phyloP scores from a whole-genome alignment of 2,113 vertebrate species.

The Herpetotheres cachinnans region DNA sequence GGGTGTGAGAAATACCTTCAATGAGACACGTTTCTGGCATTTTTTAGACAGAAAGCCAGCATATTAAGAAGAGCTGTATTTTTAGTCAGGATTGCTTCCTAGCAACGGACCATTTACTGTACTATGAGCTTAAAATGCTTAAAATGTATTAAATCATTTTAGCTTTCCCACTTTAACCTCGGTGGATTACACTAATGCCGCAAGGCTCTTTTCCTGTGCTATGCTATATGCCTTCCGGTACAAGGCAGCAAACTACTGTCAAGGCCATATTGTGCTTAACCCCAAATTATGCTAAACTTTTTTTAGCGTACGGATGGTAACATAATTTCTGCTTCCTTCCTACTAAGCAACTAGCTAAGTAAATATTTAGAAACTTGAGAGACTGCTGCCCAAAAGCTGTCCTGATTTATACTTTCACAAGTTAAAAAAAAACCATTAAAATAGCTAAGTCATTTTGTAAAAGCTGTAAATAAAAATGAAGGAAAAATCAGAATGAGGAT shows the following conservation, averaged over 20 bases:
- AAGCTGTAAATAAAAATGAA: background rate
- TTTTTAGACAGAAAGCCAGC: background rate
- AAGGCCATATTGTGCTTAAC: background rate
- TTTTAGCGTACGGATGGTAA: background rate
- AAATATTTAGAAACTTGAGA: background rate
- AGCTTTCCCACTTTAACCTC: slow-evolving; percentile 55
- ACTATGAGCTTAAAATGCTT: slow-evolving; percentile 47
- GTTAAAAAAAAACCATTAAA: background rate
- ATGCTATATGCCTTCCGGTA: background rate
- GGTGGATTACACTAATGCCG: slow-evolving; percentile 53
- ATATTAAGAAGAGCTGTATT: slow-evolving; percentile 8
- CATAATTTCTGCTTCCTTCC: background rate
- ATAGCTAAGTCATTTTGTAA: background rate
- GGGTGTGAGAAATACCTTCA: background rate
- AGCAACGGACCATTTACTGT: slow-evolving; percentile 34
- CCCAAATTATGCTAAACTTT: background rate
- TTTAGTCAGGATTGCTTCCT: slow-evolving; percentile 37
- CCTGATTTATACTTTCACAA: background rate
- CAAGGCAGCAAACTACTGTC: background rate
- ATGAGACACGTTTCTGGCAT: background rate
- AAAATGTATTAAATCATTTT: slow-evolving; percentile 68
- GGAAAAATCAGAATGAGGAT: background rate
- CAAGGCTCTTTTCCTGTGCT: slow-evolving; percentile 18
- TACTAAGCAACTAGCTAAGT: background rate
- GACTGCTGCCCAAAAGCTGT: background rate